Base-by-base conservation (phyloP, 1,140 invertebrate species). In the Adoxophyes honmai region DNA sequence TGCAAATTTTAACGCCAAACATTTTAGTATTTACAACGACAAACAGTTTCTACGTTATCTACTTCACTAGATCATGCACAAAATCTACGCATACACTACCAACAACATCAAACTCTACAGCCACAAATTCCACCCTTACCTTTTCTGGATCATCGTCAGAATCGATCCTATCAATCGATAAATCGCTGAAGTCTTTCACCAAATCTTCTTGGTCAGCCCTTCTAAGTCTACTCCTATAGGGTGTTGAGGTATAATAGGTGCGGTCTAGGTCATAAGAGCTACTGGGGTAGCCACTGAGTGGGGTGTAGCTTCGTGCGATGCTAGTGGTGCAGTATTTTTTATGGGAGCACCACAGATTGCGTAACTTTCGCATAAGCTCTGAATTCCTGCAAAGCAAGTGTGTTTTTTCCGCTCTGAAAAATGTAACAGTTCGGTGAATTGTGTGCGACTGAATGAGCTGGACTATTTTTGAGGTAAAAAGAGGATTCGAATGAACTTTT, bases 321-420 rank as follows among this genome's bases (percentile, higher is more conserved):
- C 78, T 75, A 61, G 82, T 81, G 3, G 88, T 88, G 80, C 89
- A 89, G 75, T 89, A 88, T 67, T 89, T 89, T 66, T 90, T 90
- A 82, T 92, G 91, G 80, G 90, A 90, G 72, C 73, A 86, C 91
- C 91, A 92, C 48, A 92, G 76, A 61, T 89, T 90, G 70, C 86
- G 85, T 13, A 92, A 82, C 69, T 90, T 91, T 75, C 88, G 88
- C 91, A 91, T 91, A 64, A 92, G 84, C 67, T 91, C 90, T 65
- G 83, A 78, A 64, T 92, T 92, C 73, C 89, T 91, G 70, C 86
- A 89, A 78, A 90, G 87, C 71, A 91, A 84, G 72, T 90, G 87
- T 78, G 81, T 74, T 73, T 87, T 91, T 70, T 92, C 91, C 68
- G 73, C 70, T 88, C 89, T 90, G 89, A 78, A 89, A 89, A 67